These are phyloP conservation scores for Linepithema humile DNA, from an alignment of 1,140 invertebrate species.

Conservation along the genomic window DNA sequence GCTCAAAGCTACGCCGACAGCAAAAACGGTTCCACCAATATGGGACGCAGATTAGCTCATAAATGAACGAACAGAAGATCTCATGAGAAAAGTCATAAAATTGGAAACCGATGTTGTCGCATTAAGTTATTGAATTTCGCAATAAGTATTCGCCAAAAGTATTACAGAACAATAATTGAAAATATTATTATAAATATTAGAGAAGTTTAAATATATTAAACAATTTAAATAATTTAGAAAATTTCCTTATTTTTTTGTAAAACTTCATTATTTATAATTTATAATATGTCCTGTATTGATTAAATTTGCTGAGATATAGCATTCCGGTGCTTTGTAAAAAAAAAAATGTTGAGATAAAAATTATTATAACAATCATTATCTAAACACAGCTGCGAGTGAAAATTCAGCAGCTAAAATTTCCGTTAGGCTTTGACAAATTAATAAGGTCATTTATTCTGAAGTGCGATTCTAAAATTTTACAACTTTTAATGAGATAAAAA, in stretches of 20 bases:
- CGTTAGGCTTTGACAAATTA: neutral
- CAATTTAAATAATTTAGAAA: no score
- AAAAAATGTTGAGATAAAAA: neutral
- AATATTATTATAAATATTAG: no score
- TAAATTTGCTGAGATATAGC: neutral
- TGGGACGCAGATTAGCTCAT: neutral
- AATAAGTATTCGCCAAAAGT: no score
- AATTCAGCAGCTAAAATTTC: neutral
- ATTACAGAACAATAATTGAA: no score
- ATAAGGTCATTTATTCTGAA: neutral
- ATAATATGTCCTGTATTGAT: neutral
- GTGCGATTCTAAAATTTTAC: neutral
- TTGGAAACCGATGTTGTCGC: neutral
- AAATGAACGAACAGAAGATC: neutral
- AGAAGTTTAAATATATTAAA: no score
- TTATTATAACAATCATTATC: neutral
- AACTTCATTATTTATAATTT: neutral
- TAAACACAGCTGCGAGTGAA: neutral
- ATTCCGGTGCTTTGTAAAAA: neutral
- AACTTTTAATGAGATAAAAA: neutral
- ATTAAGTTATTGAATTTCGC: no score
- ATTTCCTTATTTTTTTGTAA: neutral
- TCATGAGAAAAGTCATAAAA: neutral
- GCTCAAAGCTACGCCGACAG: slow-evolving; percentile 42
- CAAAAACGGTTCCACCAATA: neutral